Conservation (phyloP, 2,113 vertebrate species). For the Sphyrna mokarran region DNA sequence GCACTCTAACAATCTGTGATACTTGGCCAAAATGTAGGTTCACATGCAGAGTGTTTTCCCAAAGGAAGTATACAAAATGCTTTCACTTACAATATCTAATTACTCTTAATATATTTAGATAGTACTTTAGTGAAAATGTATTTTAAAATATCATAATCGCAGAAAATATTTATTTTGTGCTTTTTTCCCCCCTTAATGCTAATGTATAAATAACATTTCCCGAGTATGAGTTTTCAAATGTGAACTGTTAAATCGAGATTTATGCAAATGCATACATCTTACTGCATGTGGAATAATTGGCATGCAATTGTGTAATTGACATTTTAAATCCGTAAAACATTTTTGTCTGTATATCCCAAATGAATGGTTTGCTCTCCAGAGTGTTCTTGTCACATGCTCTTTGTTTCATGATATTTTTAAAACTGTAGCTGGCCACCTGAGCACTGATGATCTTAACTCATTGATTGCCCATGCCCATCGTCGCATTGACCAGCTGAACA, state of each 20-base stretch:
- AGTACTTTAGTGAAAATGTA: not conserved
- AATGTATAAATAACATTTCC: not conserved
- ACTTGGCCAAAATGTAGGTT: not conserved
- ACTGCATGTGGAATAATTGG: not conserved
- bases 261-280: not conserved
- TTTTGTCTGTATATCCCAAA: not conserved
- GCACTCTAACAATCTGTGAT: too few species aligned
- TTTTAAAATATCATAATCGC: not conserved
- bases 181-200: not conserved
- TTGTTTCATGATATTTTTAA: conserved; percentile 26
- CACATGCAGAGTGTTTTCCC: not conserved
- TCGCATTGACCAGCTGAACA: conserved; percentile 86
- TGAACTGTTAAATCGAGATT: not conserved
- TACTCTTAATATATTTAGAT: not conserved
- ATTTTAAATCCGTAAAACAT: not conserved
- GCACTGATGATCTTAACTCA: conserved; percentile 78
- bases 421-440: conserved; percentile 72
- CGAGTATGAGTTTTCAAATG: not conserved
- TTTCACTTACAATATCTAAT: not conserved
- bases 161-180: not conserved
- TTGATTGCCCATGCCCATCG: conserved; percentile 90
- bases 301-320: not conserved
- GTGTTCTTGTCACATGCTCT: not conserved
- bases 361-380: not conserved
- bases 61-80: not conserved